phyloP scores from a whole-genome alignment of 2,888 invertebrate genomes.

The Axea sp. region DNA sequence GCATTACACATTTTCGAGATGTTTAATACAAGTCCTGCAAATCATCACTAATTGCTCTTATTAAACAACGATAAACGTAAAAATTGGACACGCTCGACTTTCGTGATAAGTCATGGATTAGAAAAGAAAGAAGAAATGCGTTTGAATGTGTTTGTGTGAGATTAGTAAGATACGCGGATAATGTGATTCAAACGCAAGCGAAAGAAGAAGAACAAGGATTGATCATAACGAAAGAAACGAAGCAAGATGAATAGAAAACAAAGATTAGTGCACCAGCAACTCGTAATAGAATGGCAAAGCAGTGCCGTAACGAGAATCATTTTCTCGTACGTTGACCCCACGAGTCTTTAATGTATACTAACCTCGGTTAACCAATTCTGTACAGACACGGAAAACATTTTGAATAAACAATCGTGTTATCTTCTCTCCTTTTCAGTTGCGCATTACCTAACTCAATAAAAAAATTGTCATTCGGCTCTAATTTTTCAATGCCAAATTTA shows the following conservation, averaged over 20 bases:
- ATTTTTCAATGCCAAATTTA: slow-evolving; percentile 43
- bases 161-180: slow-evolving; percentile 17
- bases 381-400: slow-evolving; percentile 67
- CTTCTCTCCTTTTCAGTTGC: slow-evolving; percentile 26
- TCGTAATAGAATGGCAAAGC: slow-evolving; percentile 71
- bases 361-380: slow-evolving; percentile 73
- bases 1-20: background rate
- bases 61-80: slow-evolving; percentile 10
- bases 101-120: slow-evolving; percentile 11
- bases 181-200: slow-evolving; percentile 36
- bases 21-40: slow-evolving; percentile 7
- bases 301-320: slow-evolving; percentile 73
- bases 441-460: slow-evolving; percentile 34
- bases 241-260: slow-evolving; percentile 50
- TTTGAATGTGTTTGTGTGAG: background rate
- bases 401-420: slow-evolving; percentile 48
- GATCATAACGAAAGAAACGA: slow-evolving; percentile 60
- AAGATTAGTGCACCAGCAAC: slow-evolving; percentile 66
- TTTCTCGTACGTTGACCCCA: slow-evolving; percentile 77
- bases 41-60: slow-evolving; percentile 22
- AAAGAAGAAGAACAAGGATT: slow-evolving; percentile 36
- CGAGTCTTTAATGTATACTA: slow-evolving; percentile 71
- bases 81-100: slow-evolving; percentile 20
- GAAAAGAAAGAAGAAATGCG: slow-evolving; percentile 15
- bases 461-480: slow-evolving; percentile 16